These are phyloP conservation scores for Pandemis cinnamomeana DNA, from an alignment of 2,888 invertebrate species.

Conservation along the genomic window DNA sequence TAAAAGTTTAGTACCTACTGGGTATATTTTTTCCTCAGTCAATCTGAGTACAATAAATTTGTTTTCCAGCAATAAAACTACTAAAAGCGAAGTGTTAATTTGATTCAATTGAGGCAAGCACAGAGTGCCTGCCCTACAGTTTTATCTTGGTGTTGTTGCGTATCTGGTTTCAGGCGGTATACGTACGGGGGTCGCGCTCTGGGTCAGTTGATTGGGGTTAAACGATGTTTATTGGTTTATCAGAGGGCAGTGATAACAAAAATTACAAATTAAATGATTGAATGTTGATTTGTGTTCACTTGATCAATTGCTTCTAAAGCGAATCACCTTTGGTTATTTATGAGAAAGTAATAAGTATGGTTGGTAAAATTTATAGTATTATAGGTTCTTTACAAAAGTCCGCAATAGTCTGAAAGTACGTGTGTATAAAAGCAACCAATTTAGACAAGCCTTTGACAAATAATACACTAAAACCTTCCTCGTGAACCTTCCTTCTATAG, in stretches of 20 bases:
- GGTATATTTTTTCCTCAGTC: neutral
- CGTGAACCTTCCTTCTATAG: too few species aligned
- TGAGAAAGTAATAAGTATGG: too few species aligned
- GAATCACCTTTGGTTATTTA: too few species aligned
- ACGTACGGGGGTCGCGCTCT: neutral
- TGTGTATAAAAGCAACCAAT: too few species aligned
- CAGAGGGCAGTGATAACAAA: conserved; percentile 19
- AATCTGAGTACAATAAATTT: conserved; percentile 14
- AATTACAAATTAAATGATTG: neutral
- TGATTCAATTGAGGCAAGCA: conserved; percentile 17
- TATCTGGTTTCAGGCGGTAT: conserved; percentile 17
- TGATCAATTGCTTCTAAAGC: too few species aligned
- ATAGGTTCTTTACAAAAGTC: too few species aligned
- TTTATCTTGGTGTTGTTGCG: neutral
- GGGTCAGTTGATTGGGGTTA: conserved; percentile 24
- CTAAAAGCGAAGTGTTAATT: conserved; percentile 20
- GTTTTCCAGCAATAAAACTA: conserved; percentile 5
- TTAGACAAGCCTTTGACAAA: too few species aligned
- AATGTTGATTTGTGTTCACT: neutral
- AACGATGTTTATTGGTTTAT: conserved; percentile 22
- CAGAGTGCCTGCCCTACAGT: neutral
- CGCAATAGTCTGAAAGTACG: too few species aligned
- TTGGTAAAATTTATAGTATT: too few species aligned
- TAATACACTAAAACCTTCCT: too few species aligned
- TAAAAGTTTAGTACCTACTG: neutral